Evolutionary conservation across 1,140 invertebrate genomes (phyloP), one percentile per base, ranked within the genome.

Genomic region (Venustaconcha ellipsiformis): DNA sequence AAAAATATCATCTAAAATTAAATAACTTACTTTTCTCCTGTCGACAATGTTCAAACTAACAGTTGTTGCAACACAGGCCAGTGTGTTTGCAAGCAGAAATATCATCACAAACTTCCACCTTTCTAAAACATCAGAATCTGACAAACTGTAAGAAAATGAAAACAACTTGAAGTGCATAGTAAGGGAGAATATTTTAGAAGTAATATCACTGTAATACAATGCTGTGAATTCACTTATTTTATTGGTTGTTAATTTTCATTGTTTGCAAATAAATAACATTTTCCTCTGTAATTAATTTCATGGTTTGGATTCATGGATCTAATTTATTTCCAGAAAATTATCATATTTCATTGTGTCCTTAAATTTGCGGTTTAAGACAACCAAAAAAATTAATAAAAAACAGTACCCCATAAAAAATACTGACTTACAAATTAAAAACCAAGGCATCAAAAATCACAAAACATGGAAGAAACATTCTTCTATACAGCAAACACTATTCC

Each of bases 21-120:
- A 48, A 66, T 17, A 30, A 64, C 82, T 70, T 82, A 91, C 90
- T 87, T 76, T 85, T 79, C 76, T 82, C 57, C 78, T 84, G 69
- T 91, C 89, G 62, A 81, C 80, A 11, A 89, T 80, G 74, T 90
- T 90, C 1, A 91, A 82, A 64, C 84, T 74, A 26, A 85, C 56
- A 18, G 88, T 82, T 17, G 81, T 79, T 0, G 74, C 65, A 37
- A 90, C 83, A 82, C 89, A 90, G n/a, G 85, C 84, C 12, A 90
- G 67, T 17, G 81, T 80, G 76, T 91, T 91, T 56, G 64, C 85
- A 48, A 91, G 72, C 15, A 91, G 79, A 78, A 88, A 91, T 57
- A 90, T 87, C 89, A 91, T 90, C 3, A 90, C 89, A 86, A 85
- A 89, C 70, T 90, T 89, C 90, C 90, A 91, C 56, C 82, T 76